Evolutionary conservation across 2,888 invertebrate genomes (phyloP).

Genomic region (Tethea ocularis): DNA sequence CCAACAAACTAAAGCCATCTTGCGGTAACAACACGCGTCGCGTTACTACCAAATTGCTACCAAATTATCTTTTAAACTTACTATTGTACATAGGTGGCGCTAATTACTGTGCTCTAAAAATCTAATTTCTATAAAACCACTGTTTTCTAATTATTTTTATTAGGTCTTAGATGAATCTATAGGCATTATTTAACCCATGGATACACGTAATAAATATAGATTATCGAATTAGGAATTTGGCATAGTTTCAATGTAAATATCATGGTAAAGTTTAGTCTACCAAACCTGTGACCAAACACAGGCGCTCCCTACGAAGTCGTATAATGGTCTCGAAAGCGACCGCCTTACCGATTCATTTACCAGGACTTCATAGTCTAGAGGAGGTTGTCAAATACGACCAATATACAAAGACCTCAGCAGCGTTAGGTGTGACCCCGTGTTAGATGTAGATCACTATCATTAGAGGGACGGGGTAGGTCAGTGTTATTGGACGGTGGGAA

Average conservation of each 20-base stretch:
- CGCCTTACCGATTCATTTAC: conserved; percentile 57
- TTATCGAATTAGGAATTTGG: too few relatives aligned
- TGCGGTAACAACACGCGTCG: conserved; percentile 27
- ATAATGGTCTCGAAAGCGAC: conserved; percentile 37
- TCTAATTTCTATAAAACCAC: neutral
- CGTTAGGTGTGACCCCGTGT: conserved; percentile 46
- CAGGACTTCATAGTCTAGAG: conserved; percentile 61
- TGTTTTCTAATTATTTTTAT: too few relatives aligned
- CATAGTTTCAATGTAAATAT: neutral
- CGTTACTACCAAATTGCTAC: conserved; percentile 21
- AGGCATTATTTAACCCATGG: neutral
- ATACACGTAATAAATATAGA: too few relatives aligned
- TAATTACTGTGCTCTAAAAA: neutral
- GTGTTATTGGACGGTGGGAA: conserved; percentile 69
- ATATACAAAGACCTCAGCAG: conserved; percentile 49
- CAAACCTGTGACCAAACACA: neutral
- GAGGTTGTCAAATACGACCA: conserved; percentile 54
- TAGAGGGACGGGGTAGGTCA: conserved; percentile 66
- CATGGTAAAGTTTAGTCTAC: neutral
- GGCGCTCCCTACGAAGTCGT: neutral
- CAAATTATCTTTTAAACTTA: conserved; percentile 15
- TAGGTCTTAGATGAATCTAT: neutral
- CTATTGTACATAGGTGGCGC: conserved; percentile 18
- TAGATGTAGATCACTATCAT: conserved; percentile 39
- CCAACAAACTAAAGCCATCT: conserved; percentile 46